phyloP scores from a whole-genome alignment of 2,113 vertebrate genomes.

The Cardinalis cardinalis region DNA sequence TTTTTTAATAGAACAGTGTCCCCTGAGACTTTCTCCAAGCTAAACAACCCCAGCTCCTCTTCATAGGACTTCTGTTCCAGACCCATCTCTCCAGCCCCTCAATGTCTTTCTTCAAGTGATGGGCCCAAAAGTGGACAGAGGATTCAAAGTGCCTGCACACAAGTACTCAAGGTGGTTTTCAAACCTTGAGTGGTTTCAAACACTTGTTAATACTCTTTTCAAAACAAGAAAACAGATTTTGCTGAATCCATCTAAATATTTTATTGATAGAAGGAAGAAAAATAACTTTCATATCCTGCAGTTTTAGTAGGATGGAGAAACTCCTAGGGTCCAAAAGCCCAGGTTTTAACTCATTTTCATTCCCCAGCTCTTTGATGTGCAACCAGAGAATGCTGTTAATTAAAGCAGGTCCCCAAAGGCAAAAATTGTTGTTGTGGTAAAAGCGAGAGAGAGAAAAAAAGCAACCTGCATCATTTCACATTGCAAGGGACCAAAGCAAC shows the following conservation, averaged over 20 bases:
- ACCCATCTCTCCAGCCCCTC: not conserved
- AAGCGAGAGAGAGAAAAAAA: not conserved
- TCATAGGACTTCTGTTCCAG: not conserved
- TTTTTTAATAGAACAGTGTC: not conserved
- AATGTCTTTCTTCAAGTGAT: not conserved
- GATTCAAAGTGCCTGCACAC: not conserved
- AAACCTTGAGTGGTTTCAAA: not conserved
- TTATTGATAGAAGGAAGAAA: not conserved
- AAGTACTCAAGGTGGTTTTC: not conserved
- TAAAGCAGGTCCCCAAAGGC: not conserved
- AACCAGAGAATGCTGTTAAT: slow-evolving; percentile 5
- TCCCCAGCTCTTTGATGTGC: slow-evolving; percentile 9
- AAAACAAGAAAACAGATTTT: not conserved
- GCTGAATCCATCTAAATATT: not conserved
- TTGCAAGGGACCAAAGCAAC: not conserved
- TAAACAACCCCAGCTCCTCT: not conserved
- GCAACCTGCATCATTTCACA: not conserved
- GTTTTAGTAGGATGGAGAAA: not conserved
- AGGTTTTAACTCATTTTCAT: slow-evolving; percentile 8
- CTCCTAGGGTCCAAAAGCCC: not conserved
- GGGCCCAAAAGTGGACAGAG: not conserved
- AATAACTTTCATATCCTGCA: not conserved
- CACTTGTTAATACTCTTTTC: not conserved
- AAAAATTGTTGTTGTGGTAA: not conserved
- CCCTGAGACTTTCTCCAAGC: not conserved